Evolutionary conservation across 2,113 vertebrate genomes (phyloP), one percentile per base, ranked within the genome.

Genomic region (Plecturocebus donacophilus): DNA sequence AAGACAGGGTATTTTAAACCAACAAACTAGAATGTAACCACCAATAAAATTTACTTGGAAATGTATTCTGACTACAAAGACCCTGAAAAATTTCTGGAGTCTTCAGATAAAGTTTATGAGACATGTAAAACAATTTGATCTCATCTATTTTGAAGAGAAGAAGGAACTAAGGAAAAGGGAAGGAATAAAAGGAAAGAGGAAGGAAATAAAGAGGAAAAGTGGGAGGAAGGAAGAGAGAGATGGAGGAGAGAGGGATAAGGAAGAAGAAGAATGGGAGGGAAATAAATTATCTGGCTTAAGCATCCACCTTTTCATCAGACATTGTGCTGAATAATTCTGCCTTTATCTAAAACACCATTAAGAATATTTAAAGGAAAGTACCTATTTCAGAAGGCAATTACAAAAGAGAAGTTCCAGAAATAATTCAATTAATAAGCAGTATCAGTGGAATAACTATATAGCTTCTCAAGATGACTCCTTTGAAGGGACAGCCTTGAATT

Each of bases 301-400:
- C 25, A 56, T 8, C 17, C 25, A 52, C n/a, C 35, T 90, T 85
- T 83, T 91, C 54, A 93, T 35, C 21, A 91, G 79, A 80, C 20
- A 71, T 16, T 52, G 14, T 52, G 96, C n/a, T 95, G 80, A 87
- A 90, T 81, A 87, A 88, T 85, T 96, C 71, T 97, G 45, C 52
- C 56, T 95, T 97, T 95, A 94, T 90, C 91, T 90, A 90, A 97
- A 95, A 45, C 12, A 77, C 25, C 58, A 80, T 94, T 94, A 91
- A 91, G 82, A 84, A 47, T 94, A 84, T 79, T 95, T 76, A 70
- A 94, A 91, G 91, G 56, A 58, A 95, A 85, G 68, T 88, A 45
- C 94, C 68, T 49, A 38, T 94, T 97, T 95, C 81, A 90, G 93
- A 94, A 93, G 56, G 38, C 87, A 95, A 96, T 87, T 95, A 82